Base-by-base conservation (phyloP, 2,888 invertebrate genomes). In the Cyrtodaria siliqua region DNA sequence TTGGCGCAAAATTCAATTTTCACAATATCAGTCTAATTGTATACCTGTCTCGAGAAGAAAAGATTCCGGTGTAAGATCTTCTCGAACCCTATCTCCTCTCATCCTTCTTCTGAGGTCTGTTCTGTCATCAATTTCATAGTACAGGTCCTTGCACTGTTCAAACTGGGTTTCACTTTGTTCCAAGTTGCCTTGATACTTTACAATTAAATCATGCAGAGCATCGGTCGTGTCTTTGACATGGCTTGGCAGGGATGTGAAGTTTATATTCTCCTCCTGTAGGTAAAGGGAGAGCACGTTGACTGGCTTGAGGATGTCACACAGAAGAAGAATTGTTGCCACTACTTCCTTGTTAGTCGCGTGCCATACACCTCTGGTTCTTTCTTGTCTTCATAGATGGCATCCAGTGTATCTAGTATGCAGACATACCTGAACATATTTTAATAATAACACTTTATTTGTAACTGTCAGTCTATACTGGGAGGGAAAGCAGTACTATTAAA, bases 231-330 rank as follows among this genome's bases (percentile, higher is more conserved):
- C 6, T n/a, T 62, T 62, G 6, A 62, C 62, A 38, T 52, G 33
- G 8, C 4, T 0, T 4, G 33, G n/a, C 6, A 62, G 24, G 38
- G 23, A 4, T 14, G 23, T 52, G 27, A 79, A 71, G 24, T 56
- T 63, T 14, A 74, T 52, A n/a, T 74, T 26, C 12, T 27, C 42
- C 9, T 70, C 42, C 50, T 70, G 74, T 1, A 67, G 20, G 47
- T 55, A 64, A 40, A 64, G n/a, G 12, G 44, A 38, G 12, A 72
- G n/a, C 20, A 69, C n/a, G 23, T 62, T 69, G 1, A 77, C 57
- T 12, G 68, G 61, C 24, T 64, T 70, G 1, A 77, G 49, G 4
- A 74, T 27, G 44, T 74, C 71, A 20, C 66, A 69, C 12, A 72
- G 50, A 6, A 72, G 16, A 1, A 70, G 18, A 2, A 59, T 64